These are phyloP conservation scores for Drepanosiphum platanoidis DNA, from an alignment of 2,888 invertebrate genomes.

Conservation along the genomic window DNA sequence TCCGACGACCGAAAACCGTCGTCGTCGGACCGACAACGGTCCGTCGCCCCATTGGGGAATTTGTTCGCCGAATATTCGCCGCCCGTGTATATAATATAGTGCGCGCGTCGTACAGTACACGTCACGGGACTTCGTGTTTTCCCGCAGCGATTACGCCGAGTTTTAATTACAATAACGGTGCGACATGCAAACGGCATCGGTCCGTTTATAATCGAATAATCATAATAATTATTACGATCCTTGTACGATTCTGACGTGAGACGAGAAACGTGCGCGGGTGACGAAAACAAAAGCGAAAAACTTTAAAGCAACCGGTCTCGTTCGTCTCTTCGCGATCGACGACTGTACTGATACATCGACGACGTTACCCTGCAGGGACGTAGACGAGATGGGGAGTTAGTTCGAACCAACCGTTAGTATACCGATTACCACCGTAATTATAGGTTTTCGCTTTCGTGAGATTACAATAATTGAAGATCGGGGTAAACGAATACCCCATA, in stretches of 20 bases:
- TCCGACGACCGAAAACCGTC: slow-evolving; percentile 16
- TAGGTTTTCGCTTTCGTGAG: too few species aligned
- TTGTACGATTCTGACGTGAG: neutral
- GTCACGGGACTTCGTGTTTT: slow-evolving; percentile 12
- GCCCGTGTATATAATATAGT: neutral
- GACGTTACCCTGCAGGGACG: too few species aligned
- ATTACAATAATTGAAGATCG: too few species aligned
- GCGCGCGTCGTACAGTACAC: neutral
- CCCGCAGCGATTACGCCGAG: slow-evolving; percentile 1
- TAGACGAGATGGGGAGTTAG: too few species aligned
- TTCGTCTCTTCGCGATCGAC: too few species aligned
- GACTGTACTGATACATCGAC: too few species aligned
- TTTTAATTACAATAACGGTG: slow-evolving; percentile 14
- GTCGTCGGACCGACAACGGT: neutral
- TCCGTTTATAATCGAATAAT: neutral
- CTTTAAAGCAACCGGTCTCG: too few species aligned
- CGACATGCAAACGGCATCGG: neutral
- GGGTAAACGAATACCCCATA: too few species aligned
- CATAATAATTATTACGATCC: neutral
- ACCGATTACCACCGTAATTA: too few species aligned
- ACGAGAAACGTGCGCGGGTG: neutral
- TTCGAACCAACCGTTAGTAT: too few species aligned
- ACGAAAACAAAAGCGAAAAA: neutral
- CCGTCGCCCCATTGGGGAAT: neutral
- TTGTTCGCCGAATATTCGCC: slow-evolving; percentile 2